Percentiles rank a stretch among this genome's conserved stretches.
Conservation (phyloP, 2,888 invertebrate genomes). For the Allygus modestus region DNA sequence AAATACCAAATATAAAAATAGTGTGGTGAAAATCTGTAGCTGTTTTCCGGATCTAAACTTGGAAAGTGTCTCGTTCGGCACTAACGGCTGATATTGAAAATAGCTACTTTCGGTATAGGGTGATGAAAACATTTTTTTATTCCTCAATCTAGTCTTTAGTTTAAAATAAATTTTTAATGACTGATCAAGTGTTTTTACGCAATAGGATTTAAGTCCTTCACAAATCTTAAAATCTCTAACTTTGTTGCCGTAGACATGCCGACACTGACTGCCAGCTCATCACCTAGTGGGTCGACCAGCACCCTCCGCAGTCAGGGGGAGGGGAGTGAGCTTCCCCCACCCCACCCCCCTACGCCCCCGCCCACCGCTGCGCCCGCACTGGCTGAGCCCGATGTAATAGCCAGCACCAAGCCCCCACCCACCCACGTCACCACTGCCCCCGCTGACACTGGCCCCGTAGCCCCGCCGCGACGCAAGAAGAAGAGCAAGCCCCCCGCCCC, state of each 20-base stretch:
- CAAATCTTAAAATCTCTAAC: too few species aligned
- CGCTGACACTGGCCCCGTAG: constrained; percentile 75
- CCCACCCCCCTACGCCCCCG: neutral
- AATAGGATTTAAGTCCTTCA: too few species aligned
- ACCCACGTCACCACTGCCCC: constrained; percentile 69
- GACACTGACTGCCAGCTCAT: constrained; percentile 59
- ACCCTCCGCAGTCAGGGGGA: constrained; percentile 67
- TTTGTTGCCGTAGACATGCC: constrained; percentile 25
- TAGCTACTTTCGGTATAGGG: too few species aligned
- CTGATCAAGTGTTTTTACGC: too few species aligned
- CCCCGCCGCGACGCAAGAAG: constrained; percentile 90
- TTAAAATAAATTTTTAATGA: too few species aligned
- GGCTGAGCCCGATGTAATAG: constrained; percentile 94
- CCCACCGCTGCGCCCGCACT: constrained; percentile 32
- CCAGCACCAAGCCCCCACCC: constrained; percentile 86
- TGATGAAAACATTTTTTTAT: too few species aligned
- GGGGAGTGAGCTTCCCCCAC: neutral
- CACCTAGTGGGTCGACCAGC: constrained; percentile 70
- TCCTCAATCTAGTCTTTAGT: too few species aligned
- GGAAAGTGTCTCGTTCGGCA: too few species aligned
- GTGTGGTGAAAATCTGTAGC: too few species aligned
- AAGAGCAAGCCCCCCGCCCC: constrained; percentile 77
- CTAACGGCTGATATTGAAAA: too few species aligned
- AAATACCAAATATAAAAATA: too few species aligned
- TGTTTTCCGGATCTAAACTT: too few species aligned